These are phyloP conservation scores for Trachurus trachurus DNA, from an alignment of 2,797 vertebrate species.

Conservation along the genomic window DNA sequence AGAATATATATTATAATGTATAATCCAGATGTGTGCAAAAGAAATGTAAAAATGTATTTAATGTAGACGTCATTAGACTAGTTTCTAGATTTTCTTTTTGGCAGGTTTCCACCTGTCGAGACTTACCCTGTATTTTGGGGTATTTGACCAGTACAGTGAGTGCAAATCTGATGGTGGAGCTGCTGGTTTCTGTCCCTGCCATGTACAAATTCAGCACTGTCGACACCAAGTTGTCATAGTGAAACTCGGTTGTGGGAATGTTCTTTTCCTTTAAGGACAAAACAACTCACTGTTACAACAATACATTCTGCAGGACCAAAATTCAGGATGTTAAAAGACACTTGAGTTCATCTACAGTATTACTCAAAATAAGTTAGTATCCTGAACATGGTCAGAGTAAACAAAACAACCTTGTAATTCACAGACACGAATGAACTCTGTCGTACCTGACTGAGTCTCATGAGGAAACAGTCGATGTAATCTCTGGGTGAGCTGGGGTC, in stretches of 20 bases:
- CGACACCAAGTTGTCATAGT: constrained; percentile 80
- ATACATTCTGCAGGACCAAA: not conserved
- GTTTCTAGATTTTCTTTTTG: not conserved
- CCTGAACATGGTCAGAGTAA: not conserved
- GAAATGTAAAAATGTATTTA: not conserved
- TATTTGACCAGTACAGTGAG: constrained; percentile 84
- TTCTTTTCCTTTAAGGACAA: constrained; percentile 76
- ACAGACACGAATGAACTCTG: not conserved
- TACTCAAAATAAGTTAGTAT: not conserved
- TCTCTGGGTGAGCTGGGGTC: constrained; percentile 74
- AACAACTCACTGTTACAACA: not conserved
- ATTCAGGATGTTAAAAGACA: not conserved
- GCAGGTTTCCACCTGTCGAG: not conserved
- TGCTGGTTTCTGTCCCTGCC: constrained; percentile 84
- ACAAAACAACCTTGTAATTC: not conserved
- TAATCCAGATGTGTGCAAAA: not conserved
- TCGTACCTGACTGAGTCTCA: constrained; percentile 70
- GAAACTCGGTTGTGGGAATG: constrained; percentile 79
- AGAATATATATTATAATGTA: not conserved
- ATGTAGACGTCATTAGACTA: not conserved
- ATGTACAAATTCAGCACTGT: constrained; percentile 84
- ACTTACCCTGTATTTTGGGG: constrained; percentile 85
- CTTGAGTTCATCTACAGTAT: not conserved
- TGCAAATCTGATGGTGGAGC: constrained; percentile 82
- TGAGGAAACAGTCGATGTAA: constrained; percentile 86